A percentile compares a stretch with the other conserved stretches of the same genome.
These are phyloP conservation scores for Delia radicum DNA, from an alignment of 1,140 invertebrate genomes.

Conservation along the genomic window DNA sequence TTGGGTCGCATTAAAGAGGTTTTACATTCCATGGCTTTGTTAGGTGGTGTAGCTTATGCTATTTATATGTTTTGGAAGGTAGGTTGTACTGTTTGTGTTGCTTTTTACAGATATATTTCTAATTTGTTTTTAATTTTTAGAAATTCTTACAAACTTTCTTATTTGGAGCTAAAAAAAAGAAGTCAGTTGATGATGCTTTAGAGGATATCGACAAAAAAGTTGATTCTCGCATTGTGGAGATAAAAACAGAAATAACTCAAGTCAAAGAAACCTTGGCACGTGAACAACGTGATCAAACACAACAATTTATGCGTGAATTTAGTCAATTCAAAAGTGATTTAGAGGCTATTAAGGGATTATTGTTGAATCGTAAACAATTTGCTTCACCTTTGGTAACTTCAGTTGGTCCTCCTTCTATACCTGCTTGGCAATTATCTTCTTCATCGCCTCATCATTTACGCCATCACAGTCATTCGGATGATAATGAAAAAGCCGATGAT, in stretches of 20 bases:
- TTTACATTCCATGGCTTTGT: slow-evolving; percentile 66
- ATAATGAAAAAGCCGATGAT: slow-evolving; percentile 52
- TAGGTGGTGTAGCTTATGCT: slow-evolving; percentile 70
- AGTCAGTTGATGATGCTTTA: slow-evolving; percentile 64
- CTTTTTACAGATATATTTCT: neutral
- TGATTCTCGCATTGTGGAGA: slow-evolving; percentile 62
- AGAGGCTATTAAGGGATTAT: slow-evolving; percentile 72
- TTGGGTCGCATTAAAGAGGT: slow-evolving; percentile 64
- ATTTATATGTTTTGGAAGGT: slow-evolving; percentile 76
- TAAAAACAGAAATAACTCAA: slow-evolving; percentile 60
- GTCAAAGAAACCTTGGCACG: slow-evolving; percentile 56
- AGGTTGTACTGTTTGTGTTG: neutral
- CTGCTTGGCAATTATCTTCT: slow-evolving; percentile 72
- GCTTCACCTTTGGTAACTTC: slow-evolving; percentile 61
- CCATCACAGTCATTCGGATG: slow-evolving; percentile 46
- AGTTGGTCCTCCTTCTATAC: slow-evolving; percentile 68
- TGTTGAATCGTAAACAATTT: slow-evolving; percentile 77
- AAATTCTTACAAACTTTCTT: slow-evolving; percentile 66
- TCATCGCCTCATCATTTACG: slow-evolving; percentile 43
- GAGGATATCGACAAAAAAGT: slow-evolving; percentile 68
- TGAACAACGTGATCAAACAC: slow-evolving; percentile 59
- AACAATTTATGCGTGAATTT: slow-evolving; percentile 63
- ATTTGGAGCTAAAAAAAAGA: slow-evolving; percentile 65
- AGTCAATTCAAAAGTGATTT: slow-evolving; percentile 73
- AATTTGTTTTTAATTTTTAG: slow-evolving; percentile 55